Evolutionary conservation across 1,140 invertebrate species (phyloP).

Genomic region (Drosophila pallidifrons): DNA sequence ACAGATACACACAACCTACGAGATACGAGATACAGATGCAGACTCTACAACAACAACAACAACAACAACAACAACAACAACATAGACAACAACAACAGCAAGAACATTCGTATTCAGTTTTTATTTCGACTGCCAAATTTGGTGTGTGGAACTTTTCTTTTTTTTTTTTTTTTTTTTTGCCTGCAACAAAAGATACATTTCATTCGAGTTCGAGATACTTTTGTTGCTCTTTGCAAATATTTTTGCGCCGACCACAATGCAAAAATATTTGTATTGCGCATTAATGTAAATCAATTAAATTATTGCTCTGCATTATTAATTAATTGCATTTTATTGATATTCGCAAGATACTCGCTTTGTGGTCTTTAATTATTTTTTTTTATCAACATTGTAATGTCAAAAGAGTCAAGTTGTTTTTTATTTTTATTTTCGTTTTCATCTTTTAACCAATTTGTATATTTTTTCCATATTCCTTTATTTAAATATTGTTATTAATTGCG

Average conservation of each 20-base stretch:
- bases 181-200: not conserved
- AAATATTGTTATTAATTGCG: no score
- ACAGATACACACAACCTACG: conserved; percentile 24
- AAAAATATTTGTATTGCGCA: no score
- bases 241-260: not conserved
- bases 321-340: no score
- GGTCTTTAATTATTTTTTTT: no score
- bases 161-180: no score
- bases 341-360: no score
- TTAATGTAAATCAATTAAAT: no score
- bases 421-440: not conserved
- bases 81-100: not conserved
- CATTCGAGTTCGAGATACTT: conserved; percentile 2
- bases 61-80: conserved; percentile 1
- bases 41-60: conserved; percentile 3
- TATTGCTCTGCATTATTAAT: not conserved
- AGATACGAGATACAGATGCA: not conserved
- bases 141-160: no score
- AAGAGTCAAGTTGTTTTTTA: no score
- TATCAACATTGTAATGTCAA: no score
- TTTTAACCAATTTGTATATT: no score
- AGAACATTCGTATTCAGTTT: not conserved
- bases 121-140: conserved; percentile 7
- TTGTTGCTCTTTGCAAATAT: not conserved
- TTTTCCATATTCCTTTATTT: no score